Evolutionary conservation across 2,888 invertebrate species (phyloP), one percentile per base, ranked within the genome.

Genomic region (Drosophila anceps): DNA sequence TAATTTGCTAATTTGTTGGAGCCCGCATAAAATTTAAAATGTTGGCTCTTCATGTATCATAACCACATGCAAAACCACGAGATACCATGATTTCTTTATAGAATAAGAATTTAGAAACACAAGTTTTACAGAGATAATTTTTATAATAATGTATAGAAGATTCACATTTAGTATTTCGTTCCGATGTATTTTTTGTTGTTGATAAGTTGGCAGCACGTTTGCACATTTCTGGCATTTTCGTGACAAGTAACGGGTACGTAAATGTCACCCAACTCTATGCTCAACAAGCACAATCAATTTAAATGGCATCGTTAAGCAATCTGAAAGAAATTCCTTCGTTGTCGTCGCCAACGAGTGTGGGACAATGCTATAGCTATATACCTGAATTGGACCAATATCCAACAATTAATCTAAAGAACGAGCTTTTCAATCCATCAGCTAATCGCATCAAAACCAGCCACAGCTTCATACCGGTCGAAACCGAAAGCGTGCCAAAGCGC

Each of bases 401-500:
- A 0, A 94, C 94, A 77, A 95, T 97, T 31, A 95, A 95, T 80
- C 94, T 97, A 10, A 95, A 90, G 41, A 95, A 20, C 92, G 95
- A 90, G 95, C 96, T 89, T 92, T 95, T 94, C 82, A 95, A 94
- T 91, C 94, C 94, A 71, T 93, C 92, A 64, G 59, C 79, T 0
- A 64, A 82, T 2, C 54, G 71, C 10, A 69, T 83, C 8, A 43
- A 58, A 3, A 65, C 58, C 10, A 81, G 71, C 4, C 76, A 84
- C 24, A 77, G 70, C 6, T 94, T 87, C 20, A 94, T 94, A 90
- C 95, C 92, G 69, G 96, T 96, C 0, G 94, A 96, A 27, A 64
- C 41, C 77, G 96, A 96, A 78, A 95, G 96, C 69, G 94, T 96
- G 54, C 92, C 96, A 1, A 97, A 97, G 91, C 95, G 96, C 91